Evolutionary conservation across 2,888 invertebrate species (phyloP).

Genomic region (Philereme transversata): DNA sequence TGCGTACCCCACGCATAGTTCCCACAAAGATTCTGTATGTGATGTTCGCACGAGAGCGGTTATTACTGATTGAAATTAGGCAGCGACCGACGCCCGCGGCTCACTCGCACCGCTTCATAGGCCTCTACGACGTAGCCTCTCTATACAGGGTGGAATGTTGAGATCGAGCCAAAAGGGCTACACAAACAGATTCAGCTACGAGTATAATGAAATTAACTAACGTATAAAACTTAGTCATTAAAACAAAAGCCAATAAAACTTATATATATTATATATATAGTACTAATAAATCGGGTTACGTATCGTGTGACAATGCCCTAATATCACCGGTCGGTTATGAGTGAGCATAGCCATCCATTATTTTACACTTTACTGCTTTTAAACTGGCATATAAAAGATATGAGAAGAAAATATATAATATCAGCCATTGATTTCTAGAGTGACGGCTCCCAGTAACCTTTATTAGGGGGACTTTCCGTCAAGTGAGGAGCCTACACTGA

Average conservation of each 20-base stretch:
- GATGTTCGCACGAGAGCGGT: conserved; percentile 61
- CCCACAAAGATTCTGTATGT: conserved; percentile 77
- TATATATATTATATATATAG: too few species aligned
- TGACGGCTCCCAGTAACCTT: too few species aligned
- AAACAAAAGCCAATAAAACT: too few species aligned
- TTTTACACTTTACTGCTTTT: not conserved
- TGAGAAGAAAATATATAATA: too few species aligned
- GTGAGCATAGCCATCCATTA: conserved; percentile 1
- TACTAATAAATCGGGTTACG: too few species aligned
- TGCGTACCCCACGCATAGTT: conserved; percentile 54
- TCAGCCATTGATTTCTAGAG: too few species aligned
- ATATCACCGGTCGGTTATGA: conserved; percentile 39
- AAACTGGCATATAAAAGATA: not conserved
- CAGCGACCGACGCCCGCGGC: conserved; percentile 60
- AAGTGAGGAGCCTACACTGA: too few species aligned
- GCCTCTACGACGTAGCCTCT: conserved; percentile 19
- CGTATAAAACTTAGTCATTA: too few species aligned
- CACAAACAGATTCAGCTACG: too few species aligned
- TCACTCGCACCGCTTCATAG: not conserved
- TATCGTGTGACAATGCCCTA: conserved; percentile 35
- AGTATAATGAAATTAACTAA: too few species aligned
- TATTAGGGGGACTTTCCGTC: too few species aligned
- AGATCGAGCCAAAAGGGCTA: too few species aligned
- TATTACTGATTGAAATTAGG: conserved; percentile 74
- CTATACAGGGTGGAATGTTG: conserved; percentile 18